These are phyloP conservation scores for Enteromius anoplus DNA, from an alignment of 2,797 vertebrate species.

Conservation along the genomic window DNA sequence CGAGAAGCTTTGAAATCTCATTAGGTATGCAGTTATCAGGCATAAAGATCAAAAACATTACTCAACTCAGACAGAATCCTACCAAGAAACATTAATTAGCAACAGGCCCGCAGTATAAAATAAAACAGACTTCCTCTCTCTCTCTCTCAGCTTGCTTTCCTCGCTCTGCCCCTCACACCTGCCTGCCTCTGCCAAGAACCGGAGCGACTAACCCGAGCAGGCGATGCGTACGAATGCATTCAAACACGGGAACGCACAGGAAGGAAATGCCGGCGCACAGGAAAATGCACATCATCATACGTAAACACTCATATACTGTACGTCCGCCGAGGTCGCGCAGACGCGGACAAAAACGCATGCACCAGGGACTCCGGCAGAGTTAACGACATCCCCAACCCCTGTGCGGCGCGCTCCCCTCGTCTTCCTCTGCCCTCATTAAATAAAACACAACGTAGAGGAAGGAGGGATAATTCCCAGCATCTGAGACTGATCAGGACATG, in stretches of 20 bases:
- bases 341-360: conserved; percentile 43
- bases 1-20: conserved; percentile 99
- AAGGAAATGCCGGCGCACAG: conserved; percentile 55
- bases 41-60: conserved; percentile 99
- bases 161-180: conserved; percentile 76
- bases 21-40: conserved; percentile 99
- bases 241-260: conserved; percentile 45
- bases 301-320: conserved; percentile 29
- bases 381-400: conserved; percentile 41
- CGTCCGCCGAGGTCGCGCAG: conserved; percentile 15
- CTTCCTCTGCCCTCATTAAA: conserved; percentile 58
- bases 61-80: conserved; percentile 99
- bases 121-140: conserved; percentile 84
- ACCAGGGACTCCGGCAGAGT: conserved; percentile 36
- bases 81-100: conserved; percentile 99
- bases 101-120: conserved; percentile 97
- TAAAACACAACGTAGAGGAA: conserved; percentile 69
- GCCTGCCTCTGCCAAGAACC: conserved; percentile 79
- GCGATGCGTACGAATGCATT: conserved; percentile 21
- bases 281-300: conserved; percentile 52
- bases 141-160: conserved; percentile 60
- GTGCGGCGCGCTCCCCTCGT: conserved; percentile 36
- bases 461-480: conserved; percentile 83
- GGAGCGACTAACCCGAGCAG: conserved; percentile 33
- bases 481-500: conserved; percentile 93